Evolutionary conservation across 2,113 vertebrate genomes (phyloP).

Genomic region (Nematolebias whitei): DNA sequence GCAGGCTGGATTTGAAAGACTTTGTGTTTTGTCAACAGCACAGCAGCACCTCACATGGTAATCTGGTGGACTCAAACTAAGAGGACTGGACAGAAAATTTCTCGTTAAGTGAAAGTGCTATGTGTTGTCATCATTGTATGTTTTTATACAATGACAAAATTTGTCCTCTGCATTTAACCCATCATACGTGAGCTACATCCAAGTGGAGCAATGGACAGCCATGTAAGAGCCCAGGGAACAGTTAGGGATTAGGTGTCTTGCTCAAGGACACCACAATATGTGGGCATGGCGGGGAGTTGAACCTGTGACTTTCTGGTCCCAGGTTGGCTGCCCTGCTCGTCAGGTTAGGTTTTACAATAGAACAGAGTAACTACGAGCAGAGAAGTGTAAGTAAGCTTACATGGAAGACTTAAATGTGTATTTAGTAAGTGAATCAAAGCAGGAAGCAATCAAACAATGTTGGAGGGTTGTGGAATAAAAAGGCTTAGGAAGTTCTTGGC

Average conservation of each 20-base stretch:
- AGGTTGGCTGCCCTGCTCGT: no score
- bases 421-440: neutral
- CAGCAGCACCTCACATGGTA: conserved; percentile 78
- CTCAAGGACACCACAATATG: no score
- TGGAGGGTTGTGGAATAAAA: conserved; percentile 14
- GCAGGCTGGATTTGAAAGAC: conserved; percentile 80
- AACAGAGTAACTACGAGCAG: neutral
- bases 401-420: neutral
- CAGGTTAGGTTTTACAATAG: conserved; percentile 3
- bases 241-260: no score
- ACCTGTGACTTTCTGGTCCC: no score
- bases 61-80: conserved; percentile 42
- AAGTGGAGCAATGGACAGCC: no score
- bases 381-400: neutral
- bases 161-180: no score
- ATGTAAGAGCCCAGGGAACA: no score
- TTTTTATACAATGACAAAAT: no score
- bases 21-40: conserved; percentile 81
- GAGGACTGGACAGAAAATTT: conserved; percentile 25
- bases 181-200: no score
- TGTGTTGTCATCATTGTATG: no score
- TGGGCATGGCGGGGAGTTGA: no score
- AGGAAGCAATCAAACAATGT: neutral
- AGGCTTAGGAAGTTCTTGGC: conserved; percentile 8
- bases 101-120: no score